Base-by-base conservation (phyloP, 2,888 invertebrate species). In the Polyommatus icarus region DNA sequence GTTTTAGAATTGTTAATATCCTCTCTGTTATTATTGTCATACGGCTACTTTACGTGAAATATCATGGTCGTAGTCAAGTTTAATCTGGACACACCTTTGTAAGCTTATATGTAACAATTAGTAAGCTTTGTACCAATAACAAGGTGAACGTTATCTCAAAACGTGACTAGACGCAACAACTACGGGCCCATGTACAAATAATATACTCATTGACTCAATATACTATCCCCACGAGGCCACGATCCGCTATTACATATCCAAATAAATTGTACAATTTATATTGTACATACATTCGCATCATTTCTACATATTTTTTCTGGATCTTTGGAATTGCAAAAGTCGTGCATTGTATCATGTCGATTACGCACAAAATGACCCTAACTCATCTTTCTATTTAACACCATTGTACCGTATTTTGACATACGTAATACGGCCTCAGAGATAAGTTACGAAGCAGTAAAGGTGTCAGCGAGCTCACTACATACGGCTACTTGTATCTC, bases 161-260 rank as follows among this genome's bases (percentile, higher is more conserved):
- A 83, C 86, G 86, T 86, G 86, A 86, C 84, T 82, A 78, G 81
- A 77, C 78, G 50, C 72, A 78, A 77, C 76, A 83, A 85, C 83
- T 81, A 81, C 81, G 80, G 79, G 61, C 75, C 81, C 8, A 72
- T 40, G 40, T 72, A 20, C 59, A 59, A 72, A 72, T 36, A 72
- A 72, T 71, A 32, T 36, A 46, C 40, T 40, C 40, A n/a, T 40
- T 46, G 12, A n/a, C 6, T 36, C 72, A 46, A 72, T 72, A 72
- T 20, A 32, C 18, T 20, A 72, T 40, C 40, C 72, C 40, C 40
- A 72, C 36, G 24, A 24, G 24, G 24, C 24, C 24, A 24, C 1
- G 40, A 46, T 1, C 20, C 72, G 40, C 8, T 72, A 72, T 71
- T 71, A 71, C 32, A n/a, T 12, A 36, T 36, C 46, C 3, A 20